phyloP scores from a whole-genome alignment of 2,888 invertebrate species.

The Matsumyia berberina region DNA sequence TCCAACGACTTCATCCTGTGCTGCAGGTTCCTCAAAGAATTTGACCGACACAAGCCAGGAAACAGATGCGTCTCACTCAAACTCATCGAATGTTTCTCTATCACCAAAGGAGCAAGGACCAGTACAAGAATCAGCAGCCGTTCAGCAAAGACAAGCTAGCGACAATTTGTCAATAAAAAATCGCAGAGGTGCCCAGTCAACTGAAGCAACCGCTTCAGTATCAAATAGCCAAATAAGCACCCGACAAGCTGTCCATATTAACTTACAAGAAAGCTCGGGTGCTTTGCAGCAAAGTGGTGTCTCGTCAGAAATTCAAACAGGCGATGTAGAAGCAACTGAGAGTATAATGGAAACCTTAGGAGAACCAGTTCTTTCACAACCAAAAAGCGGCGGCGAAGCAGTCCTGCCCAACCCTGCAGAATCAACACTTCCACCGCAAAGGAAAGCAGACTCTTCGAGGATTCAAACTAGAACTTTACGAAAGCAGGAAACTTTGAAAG shows the following conservation, averaged over 20 bases:
- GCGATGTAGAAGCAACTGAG: background rate
- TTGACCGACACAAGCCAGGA: too few species aligned
- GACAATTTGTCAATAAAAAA: constrained; percentile 4
- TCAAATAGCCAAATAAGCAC: background rate
- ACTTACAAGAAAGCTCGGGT: too few species aligned
- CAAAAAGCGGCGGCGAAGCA: background rate
- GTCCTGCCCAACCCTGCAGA: background rate
- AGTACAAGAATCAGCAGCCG: background rate
- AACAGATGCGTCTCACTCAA: too few species aligned
- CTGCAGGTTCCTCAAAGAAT: too few species aligned
- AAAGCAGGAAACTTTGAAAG: background rate
- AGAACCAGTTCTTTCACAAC: background rate
- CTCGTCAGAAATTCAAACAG: background rate
- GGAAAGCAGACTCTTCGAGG: background rate
- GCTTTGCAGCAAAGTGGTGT: background rate
- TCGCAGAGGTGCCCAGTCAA: background rate
- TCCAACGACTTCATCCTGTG: too few species aligned
- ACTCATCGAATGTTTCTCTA: too few species aligned
- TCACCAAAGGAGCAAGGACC: background rate
- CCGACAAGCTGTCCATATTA: background rate
- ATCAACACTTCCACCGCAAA: background rate
- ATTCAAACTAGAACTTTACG: background rate
- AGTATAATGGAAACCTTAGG: background rate
- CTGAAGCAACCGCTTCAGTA: background rate
- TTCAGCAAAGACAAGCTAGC: background rate